Percentiles rank a stretch among this genome's conserved stretches.
Conservation (phyloP, 1,140 invertebrate species). For the Drosophila miranda region DNA sequence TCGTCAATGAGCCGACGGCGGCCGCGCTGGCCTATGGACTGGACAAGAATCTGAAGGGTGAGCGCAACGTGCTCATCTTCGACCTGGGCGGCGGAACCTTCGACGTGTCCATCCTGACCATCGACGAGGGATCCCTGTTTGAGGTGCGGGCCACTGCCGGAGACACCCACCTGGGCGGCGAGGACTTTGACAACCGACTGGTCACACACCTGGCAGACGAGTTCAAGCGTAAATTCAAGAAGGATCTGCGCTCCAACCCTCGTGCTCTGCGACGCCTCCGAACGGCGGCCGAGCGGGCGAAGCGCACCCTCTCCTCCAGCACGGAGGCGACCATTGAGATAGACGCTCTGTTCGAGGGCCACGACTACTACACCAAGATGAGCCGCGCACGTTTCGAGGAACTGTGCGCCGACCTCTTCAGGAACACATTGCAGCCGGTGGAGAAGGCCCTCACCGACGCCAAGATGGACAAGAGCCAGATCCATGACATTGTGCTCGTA, state of each 20-base stretch:
- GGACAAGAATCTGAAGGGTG: constrained; percentile 90
- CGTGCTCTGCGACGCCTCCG: constrained; percentile 89
- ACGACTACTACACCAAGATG: constrained; percentile 93
- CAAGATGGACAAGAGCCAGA: constrained; percentile 88
- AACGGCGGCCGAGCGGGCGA: constrained; percentile 89
- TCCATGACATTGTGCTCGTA: constrained; percentile 86
- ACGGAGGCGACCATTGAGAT: constrained; percentile 89
- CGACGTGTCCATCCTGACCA: constrained; percentile 93
- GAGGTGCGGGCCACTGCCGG: constrained; percentile 91
- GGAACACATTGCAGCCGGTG: constrained; percentile 87
- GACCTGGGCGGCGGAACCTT: constrained; percentile 90
- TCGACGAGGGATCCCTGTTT: constrained; percentile 91
- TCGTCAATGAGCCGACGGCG: constrained; percentile 90
- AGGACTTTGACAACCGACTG: constrained; percentile 91
- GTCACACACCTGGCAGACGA: constrained; percentile 90
- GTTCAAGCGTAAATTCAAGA: constrained; percentile 93
- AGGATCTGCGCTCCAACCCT: constrained; percentile 89
- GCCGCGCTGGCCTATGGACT: constrained; percentile 89
- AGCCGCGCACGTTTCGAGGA: constrained; percentile 93
- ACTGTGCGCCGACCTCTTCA: constrained; percentile 91
- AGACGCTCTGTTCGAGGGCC: constrained; percentile 88
- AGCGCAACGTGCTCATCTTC: constrained; percentile 89
- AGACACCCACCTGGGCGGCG: constrained; percentile 89
- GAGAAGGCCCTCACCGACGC: constrained; percentile 90
- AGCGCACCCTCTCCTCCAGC: constrained; percentile 86